phyloP scores from a whole-genome alignment of 2,113 vertebrate genomes.

The Epinephelus cyanopodus region DNA sequence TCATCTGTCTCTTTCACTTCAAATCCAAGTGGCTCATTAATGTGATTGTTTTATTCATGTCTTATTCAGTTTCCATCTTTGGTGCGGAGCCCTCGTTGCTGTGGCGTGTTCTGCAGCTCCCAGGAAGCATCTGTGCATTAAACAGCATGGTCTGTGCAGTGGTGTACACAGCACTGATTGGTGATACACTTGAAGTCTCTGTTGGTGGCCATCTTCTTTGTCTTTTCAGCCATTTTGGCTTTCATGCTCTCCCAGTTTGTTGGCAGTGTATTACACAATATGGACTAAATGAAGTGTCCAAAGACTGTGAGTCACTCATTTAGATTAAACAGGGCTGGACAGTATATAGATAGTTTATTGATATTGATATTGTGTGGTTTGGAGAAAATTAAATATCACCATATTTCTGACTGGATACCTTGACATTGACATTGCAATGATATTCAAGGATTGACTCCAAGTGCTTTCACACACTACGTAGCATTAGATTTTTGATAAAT shows the following conservation, averaged over 20 bases:
- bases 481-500: too few relatives aligned
- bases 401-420: too few relatives aligned
- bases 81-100: background rate
- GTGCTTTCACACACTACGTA: too few relatives aligned
- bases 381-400: too few relatives aligned
- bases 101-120: background rate
- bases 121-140: background rate
- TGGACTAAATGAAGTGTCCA: background rate
- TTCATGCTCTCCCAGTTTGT: background rate
- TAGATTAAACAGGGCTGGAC: background rate
- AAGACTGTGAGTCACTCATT: background rate
- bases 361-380: too few relatives aligned
- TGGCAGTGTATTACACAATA: background rate
- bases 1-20: conserved; percentile 13
- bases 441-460: too few relatives aligned
- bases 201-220: conserved; percentile 7
- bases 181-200: background rate
- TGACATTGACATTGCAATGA: too few relatives aligned
- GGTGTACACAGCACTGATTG: background rate
- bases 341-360: too few relatives aligned
- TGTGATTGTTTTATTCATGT: background rate
- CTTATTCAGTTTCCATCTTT: background rate
- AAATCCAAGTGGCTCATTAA: conserved; percentile 12
- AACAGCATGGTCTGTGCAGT: background rate
- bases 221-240: conserved; percentile 4